Conservation (phyloP, 2,113 vertebrate genomes). For the Hippocampus barbouri region DNA sequence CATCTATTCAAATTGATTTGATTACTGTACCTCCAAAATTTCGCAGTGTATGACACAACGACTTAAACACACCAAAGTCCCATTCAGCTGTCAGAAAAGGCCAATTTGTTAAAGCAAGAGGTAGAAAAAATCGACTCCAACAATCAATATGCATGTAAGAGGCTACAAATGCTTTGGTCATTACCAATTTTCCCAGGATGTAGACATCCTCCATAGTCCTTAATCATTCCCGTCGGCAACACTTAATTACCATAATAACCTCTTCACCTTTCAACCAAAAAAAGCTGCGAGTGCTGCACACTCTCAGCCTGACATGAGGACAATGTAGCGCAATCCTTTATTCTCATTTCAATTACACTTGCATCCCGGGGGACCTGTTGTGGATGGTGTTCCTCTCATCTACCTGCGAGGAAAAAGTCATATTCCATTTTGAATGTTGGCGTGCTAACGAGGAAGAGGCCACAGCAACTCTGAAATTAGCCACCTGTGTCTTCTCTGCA, state of each 20-base stretch:
- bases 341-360: neutral
- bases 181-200: conserved; percentile 10
- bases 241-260: conserved; percentile 44
- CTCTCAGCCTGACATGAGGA: neutral
- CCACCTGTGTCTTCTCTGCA: neutral
- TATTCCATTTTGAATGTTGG: conserved; percentile 53
- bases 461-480: conserved; percentile 19
- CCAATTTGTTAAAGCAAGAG: neutral
- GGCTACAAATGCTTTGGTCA: conserved; percentile 1
- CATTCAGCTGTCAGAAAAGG: neutral
- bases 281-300: conserved; percentile 6
- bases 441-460: conserved; percentile 47
- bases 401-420: conserved; percentile 9
- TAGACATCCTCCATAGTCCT: conserved; percentile 17
- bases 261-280: conserved; percentile 33
- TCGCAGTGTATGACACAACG: neutral
- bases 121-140: neutral
- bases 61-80: neutral
- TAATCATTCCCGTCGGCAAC: conserved; percentile 28
- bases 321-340: neutral
- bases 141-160: neutral
- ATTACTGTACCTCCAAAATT: too few species aligned
- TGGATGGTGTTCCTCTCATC: neutral
- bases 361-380: neutral
- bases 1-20: too few species aligned